Evolutionary conservation across 2,888 invertebrate genomes (phyloP).

Genomic region (Ophioninae sp.): DNA sequence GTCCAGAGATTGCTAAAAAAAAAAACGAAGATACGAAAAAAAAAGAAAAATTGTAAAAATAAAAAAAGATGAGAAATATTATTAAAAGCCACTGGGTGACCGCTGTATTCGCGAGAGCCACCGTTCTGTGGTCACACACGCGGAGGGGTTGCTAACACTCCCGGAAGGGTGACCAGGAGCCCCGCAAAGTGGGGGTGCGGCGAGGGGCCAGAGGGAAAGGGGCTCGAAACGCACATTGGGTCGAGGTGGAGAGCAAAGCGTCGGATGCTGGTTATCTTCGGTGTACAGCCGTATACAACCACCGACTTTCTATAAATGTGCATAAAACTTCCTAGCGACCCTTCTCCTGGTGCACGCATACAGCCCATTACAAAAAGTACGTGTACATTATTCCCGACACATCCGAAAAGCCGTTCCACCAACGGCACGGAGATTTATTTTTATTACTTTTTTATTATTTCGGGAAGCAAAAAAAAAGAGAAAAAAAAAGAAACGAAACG

Average conservation of each 20-base stretch:
- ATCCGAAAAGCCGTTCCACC: constrained; percentile 26
- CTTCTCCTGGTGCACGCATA: constrained; percentile 4
- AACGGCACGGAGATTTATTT: constrained; percentile 39
- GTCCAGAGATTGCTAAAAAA: constrained; percentile 55
- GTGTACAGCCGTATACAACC: constrained; percentile 71
- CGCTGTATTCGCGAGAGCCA: constrained; percentile 58
- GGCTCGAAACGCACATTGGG: constrained; percentile 40
- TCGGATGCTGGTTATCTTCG: constrained; percentile 71
- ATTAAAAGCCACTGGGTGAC: constrained; percentile 74
- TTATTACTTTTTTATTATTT: constrained; percentile 45
- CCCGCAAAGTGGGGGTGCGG: constrained; percentile 44
- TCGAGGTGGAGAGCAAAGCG: constrained; percentile 39
- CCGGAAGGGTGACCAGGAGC: constrained; percentile 41
- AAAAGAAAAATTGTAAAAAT: constrained; percentile 62
- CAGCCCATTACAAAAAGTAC: constrained; percentile 60
- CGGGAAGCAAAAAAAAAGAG: constrained; percentile 26
- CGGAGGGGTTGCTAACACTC: constrained; percentile 12
- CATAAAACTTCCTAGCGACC: constrained; percentile 36
- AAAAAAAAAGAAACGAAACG: too few relatives aligned
- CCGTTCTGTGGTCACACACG: constrained; percentile 49
- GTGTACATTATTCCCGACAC: constrained; percentile 51
- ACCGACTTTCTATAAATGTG: constrained; percentile 65
- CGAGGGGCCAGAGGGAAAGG: constrained; percentile 8
- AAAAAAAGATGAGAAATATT: constrained; percentile 75
- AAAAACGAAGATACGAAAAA: constrained; percentile 39